These are phyloP conservation scores for Tachyglossus aculeatus DNA, from an alignment of 2,797 vertebrate genomes.

Conservation along the genomic window DNA sequence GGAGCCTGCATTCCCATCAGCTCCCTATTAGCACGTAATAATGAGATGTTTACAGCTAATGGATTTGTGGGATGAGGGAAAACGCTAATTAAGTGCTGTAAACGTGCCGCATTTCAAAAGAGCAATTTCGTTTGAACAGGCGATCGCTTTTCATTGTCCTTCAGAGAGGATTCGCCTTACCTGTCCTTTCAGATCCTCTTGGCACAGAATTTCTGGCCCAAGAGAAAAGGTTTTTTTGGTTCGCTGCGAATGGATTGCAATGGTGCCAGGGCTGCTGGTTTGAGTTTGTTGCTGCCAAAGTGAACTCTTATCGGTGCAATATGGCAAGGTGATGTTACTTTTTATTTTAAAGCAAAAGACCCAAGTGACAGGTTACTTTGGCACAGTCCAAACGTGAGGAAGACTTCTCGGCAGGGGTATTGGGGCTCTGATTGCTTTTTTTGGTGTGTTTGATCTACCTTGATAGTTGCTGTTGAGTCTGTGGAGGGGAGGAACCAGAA, in stretches of 20 bases:
- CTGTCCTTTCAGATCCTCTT: conserved; percentile 48
- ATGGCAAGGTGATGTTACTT: conserved; percentile 21
- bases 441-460: conserved; percentile 31
- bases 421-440: too few relatives aligned
- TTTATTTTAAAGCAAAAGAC: conserved; percentile 19
- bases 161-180: conserved; percentile 67
- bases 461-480: not conserved
- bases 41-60: conserved; percentile 74
- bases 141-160: conserved; percentile 46
- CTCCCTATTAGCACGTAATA: conserved; percentile 66
- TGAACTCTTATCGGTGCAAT: conserved; percentile 60
- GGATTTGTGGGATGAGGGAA: conserved; percentile 61
- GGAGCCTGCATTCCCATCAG: too few relatives aligned
- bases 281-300: conserved; percentile 30
- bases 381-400: conserved; percentile 36
- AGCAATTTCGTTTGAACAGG: conserved; percentile 55
- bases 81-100: conserved; percentile 56
- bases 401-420: conserved; percentile 40
- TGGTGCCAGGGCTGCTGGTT: conserved; percentile 48
- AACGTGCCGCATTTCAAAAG: conserved; percentile 58
- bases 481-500: conserved; percentile 29
- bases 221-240: conserved; percentile 22
- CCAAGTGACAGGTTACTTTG: conserved; percentile 44
- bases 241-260: conserved; percentile 46
- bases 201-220: conserved; percentile 19